Evolutionary conservation across 2,797 vertebrate species (phyloP).

Genomic region (Cottoperca gobio): DNA sequence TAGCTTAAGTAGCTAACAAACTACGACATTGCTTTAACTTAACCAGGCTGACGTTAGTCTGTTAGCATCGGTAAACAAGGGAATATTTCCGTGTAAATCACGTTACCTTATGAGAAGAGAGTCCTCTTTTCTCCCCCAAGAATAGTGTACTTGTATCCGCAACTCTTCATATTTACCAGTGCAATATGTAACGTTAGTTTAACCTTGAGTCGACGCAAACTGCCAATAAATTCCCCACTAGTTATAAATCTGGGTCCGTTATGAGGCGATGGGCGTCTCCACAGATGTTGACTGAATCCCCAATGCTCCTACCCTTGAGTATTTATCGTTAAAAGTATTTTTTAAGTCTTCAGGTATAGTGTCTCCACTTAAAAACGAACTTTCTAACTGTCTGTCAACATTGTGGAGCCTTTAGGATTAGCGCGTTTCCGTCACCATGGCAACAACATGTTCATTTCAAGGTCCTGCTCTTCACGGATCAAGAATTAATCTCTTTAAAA

Average conservation of each 20-base stretch:
- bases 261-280: slow-evolving; percentile 13
- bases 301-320: too few relatives aligned
- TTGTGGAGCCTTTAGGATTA: slow-evolving; percentile 8
- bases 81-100: not conserved
- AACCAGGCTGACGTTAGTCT: not conserved
- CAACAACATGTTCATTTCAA: slow-evolving; percentile 60
- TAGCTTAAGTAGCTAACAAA: not conserved
- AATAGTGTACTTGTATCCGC: not conserved
- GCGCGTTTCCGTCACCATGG: slow-evolving; percentile 64
- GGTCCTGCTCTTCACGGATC: slow-evolving; percentile 49
- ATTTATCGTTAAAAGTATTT: not conserved
- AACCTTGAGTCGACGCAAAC: slow-evolving; percentile 8
- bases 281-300: not conserved
- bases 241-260: slow-evolving; percentile 47
- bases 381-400: slow-evolving; percentile 18
- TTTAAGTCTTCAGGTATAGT: not conserved
- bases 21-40: not conserved
- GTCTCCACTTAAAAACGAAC: slow-evolving; percentile 34
- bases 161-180: slow-evolving; percentile 1
- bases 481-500: slow-evolving; percentile 38
- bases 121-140: not conserved
- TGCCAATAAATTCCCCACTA: not conserved
- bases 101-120: slow-evolving; percentile 28
- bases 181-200: not conserved
- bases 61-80: not conserved